Base-by-base conservation (phyloP, 2,113 vertebrate genomes). In the Uria aalge region DNA sequence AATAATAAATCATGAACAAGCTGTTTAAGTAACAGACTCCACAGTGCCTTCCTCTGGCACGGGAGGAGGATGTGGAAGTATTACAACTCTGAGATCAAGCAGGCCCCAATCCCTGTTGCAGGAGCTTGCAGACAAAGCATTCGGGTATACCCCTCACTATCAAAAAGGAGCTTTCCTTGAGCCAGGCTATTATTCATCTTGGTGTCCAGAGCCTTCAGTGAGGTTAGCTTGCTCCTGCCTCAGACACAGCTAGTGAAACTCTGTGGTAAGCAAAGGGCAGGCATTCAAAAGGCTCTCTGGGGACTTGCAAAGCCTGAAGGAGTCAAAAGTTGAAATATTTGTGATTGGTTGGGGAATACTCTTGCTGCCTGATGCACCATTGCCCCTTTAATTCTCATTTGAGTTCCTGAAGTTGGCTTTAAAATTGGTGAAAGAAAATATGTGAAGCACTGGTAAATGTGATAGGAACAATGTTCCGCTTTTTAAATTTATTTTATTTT, bases 261-360 rank as follows among this genome's bases (percentile, higher is more conserved):
- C 43, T 12, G 27, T 68, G 78, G 78, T 75, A 63, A 93, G 80
- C 72, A 86, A 59, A 66, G 41, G 38, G 36, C 40, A 93, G 45
- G 21, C 53, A 34, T 92, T 84, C n/a, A 63, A 81, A 88, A 84
- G 41, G 36, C 43, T 85, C 72, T 57, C 53, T n/a, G 45, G 60
- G 63, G 66, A 87, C 76, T 87, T 60, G 57, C 38, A 85, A 94
- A 95, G 29, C 80, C 77, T 74, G 53, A 86, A 91, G 48, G 56
- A 94, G 69, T 84, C 75, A 82, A 82, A 94, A 85, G 30, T 76
- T 92, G 64, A 89, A 88, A 74, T 80, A 77, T 50, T 92, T 95
- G 53, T 83, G 69, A 74, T 85, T 80, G 62, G 12, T 19, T 52
- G 59, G 50, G 67, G 53, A 89, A 20, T 60, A 50, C 16, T 93